Base-by-base conservation (phyloP, 2,888 invertebrate species). In the Pelosia muscerda region DNA sequence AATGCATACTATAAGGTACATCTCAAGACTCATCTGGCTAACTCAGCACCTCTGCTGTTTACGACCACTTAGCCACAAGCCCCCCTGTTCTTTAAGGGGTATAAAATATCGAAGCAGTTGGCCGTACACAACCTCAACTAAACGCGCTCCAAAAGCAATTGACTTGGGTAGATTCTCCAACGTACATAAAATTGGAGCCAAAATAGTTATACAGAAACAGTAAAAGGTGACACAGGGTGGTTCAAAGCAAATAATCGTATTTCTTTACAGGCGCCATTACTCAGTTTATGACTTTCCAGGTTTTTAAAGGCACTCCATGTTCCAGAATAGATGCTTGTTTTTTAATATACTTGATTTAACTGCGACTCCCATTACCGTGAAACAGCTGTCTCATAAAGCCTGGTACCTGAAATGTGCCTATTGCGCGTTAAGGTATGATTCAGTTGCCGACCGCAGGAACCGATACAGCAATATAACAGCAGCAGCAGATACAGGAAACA, bases 231-330 rank as follows among this genome's bases (percentile, higher is more conserved):
- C 49, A 62, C 25, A 58, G 23, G 34, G 28, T 34, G 23, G 58
- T 64, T 63, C 65, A 65, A 65, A 28, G 31, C 22, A 13, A 19
- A 66, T 67, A 57, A 57, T 42, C 15, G n/a, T 19, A 28, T 64
- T 63, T 23, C 19, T 22, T 25, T 31, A 23, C 49, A 49, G 19
- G 49, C 19, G 49, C n/a, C n/a, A n/a, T 49, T 49, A 49, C 49
- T n/a, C 49, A n/a, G 6, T 49, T 49, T 49, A 49, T 49, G n/a
- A 49, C 49, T 49, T 49, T 42, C 8, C n/a, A n/a, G n/a, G 49
- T 49, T 49, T 42, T 49, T 49, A 49, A n/a, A 49, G 49, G n/a
- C n/a, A 49, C 49, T 49, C 49, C n/a, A 49, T 49, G 9, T 49
- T 49, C 9, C 49, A 49, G 8, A 9, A 49, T 8, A 49, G 8